Percentiles rank a stretch among this genome's conserved stretches.
These are phyloP conservation scores for Eudemis profundana DNA, from an alignment of 2,888 invertebrate species.

Conservation along the genomic window DNA sequence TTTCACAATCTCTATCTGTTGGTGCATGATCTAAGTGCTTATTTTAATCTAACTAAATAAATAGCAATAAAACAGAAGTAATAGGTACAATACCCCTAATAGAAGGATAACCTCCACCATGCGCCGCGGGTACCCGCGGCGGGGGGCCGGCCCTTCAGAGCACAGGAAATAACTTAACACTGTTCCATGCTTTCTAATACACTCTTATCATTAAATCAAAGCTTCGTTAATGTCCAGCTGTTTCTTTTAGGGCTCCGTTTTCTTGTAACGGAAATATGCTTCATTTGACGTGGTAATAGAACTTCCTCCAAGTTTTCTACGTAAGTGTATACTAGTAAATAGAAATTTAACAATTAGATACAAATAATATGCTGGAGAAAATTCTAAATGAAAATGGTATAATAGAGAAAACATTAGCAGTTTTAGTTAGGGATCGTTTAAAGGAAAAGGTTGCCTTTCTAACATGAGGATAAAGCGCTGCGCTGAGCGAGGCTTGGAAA, in stretches of 20 bases:
- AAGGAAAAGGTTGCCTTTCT: too few species aligned
- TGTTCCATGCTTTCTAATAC: constrained; percentile 62
- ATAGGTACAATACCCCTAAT: constrained; percentile 66
- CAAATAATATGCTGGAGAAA: too few species aligned
- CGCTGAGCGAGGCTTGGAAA: too few species aligned
- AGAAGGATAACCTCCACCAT: constrained; percentile 68
- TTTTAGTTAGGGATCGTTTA: too few species aligned
- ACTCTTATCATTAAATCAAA: constrained; percentile 49
- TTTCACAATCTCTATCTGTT: too few species aligned
- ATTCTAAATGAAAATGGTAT: too few species aligned
- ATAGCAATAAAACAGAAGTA: constrained; percentile 18
- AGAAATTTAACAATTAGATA: too few species aligned
- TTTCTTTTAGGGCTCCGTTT: constrained; percentile 28
- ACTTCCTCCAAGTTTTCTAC: too few species aligned
- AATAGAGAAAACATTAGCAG: too few species aligned
- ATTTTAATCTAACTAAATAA: constrained; percentile 11
- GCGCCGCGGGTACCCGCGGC: constrained; percentile 61
- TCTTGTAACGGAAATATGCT: constrained; percentile 9
- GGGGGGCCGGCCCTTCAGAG: constrained; percentile 56
- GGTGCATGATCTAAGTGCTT: not conserved
- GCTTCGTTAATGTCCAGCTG: constrained; percentile 48
- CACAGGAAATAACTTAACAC: constrained; percentile 70
- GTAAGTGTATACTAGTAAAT: too few species aligned
- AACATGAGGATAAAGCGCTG: too few species aligned
- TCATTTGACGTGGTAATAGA: constrained; percentile 1